phyloP scores from a whole-genome alignment of 2,888 invertebrate genomes.

The Hylaea fasciaria region DNA sequence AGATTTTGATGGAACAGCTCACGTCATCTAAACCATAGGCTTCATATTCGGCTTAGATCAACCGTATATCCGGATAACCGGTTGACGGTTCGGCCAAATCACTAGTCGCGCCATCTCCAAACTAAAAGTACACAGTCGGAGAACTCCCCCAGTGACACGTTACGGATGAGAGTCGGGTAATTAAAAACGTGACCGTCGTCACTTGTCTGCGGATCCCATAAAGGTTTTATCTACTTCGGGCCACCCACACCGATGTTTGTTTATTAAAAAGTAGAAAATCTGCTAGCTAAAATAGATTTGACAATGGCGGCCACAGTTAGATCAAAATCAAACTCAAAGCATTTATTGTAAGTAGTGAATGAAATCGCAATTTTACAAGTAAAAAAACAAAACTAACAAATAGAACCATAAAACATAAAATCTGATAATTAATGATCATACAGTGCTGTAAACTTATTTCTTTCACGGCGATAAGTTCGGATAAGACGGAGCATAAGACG shows the following conservation, averaged over 20 bases:
- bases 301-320: too few species aligned
- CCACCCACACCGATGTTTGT: slow-evolving; percentile 71
- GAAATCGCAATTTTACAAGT: too few species aligned
- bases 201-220: slow-evolving; percentile 74
- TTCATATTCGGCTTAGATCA: background rate
- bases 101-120: slow-evolving; percentile 19
- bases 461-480: too few species aligned
- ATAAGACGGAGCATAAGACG: too few species aligned
- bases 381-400: too few species aligned
- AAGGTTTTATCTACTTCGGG: slow-evolving; percentile 78
- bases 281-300: slow-evolving; percentile 8
- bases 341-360: too few species aligned
- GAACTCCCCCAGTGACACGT: slow-evolving; percentile 68
- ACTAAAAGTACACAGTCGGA: slow-evolving; percentile 56
- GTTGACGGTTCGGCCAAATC: slow-evolving; percentile 12
- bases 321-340: too few species aligned
- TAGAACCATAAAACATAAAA: too few species aligned
- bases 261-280: slow-evolving; percentile 69
- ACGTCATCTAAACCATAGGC: too few species aligned
- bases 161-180: slow-evolving; percentile 78
- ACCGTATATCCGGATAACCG: background rate
- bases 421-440: too few species aligned
- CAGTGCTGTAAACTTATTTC: too few species aligned
- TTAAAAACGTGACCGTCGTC: slow-evolving; percentile 85
- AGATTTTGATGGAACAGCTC: too few species aligned